These are phyloP conservation scores for Eira barbara DNA, from an alignment of 2,113 vertebrate species.

Conservation along the genomic window DNA sequence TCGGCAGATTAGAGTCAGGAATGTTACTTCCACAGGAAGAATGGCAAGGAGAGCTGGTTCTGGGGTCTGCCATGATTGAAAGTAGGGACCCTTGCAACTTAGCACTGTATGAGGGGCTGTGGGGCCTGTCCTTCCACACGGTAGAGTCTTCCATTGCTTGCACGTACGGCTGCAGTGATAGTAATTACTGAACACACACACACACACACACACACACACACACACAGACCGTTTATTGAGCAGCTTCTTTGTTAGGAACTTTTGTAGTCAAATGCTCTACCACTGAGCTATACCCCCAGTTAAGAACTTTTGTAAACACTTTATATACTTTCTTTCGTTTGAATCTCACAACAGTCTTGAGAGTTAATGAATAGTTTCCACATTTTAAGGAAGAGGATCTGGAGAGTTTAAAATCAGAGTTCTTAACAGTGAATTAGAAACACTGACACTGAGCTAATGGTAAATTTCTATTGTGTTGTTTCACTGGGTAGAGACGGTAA, in stretches of 20 bases:
- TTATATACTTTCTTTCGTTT: not conserved
- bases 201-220: not conserved
- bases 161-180: not conserved
- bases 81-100: not conserved
- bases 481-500: not conserved
- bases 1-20: not conserved
- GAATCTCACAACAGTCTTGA: not conserved
- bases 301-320: not conserved
- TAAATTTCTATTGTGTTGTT: not conserved
- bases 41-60: not conserved
- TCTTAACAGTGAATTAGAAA: not conserved
- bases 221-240: not conserved
- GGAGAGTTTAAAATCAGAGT: not conserved
- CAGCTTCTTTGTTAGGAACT: not conserved
- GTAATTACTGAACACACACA: not conserved
- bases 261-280: too few relatives aligned
- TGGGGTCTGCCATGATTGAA: not conserved
- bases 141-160: not conserved
- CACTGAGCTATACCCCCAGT: too few relatives aligned
- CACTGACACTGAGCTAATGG: too few relatives aligned
- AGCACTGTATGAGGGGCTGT: not conserved
- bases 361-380: not conserved
- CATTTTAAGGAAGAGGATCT: not conserved
- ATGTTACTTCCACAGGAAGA: not conserved
- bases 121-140: not conserved